Evolutionary conservation across 1,140 invertebrate species (phyloP).

Genomic region (Euschistus heros): DNA sequence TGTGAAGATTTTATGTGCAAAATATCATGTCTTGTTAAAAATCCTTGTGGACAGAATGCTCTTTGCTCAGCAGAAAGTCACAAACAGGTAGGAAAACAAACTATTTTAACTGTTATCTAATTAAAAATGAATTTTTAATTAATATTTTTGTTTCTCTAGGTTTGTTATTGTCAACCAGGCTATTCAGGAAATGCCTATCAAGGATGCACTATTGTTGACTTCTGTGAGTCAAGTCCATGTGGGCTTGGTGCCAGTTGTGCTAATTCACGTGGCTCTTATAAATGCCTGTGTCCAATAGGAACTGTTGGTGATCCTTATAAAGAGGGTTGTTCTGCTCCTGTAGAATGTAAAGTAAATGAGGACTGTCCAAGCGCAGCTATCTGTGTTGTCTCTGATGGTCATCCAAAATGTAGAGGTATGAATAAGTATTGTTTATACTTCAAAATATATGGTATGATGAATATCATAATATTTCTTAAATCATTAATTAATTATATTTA

Average conservation of each 20-base stretch:
- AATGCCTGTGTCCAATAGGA: slow-evolving; percentile 63
- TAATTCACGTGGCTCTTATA: slow-evolving; percentile 68
- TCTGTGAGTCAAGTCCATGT: slow-evolving; percentile 65
- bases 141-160: slow-evolving; percentile 27
- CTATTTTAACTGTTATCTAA: neutral
- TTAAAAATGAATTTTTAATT: slow-evolving; percentile 1
- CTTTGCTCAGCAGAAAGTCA: slow-evolving; percentile 72
- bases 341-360: slow-evolving; percentile 61
- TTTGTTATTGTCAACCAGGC: slow-evolving; percentile 75
- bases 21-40: slow-evolving; percentile 66
- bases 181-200: slow-evolving; percentile 63
- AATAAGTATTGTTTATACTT: slow-evolving; percentile 23
- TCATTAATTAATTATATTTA: neutral
- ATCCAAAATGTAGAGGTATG: slow-evolving; percentile 59
- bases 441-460: neutral
- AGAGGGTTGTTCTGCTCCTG: slow-evolving; percentile 61
- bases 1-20: slow-evolving; percentile 71
- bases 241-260: slow-evolving; percentile 70
- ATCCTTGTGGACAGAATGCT: slow-evolving; percentile 72
- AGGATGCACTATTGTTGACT: slow-evolving; percentile 64
- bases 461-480: neutral
- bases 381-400: slow-evolving; percentile 52
- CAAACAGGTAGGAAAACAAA: slow-evolving; percentile 38
- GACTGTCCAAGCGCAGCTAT: slow-evolving; percentile 68
- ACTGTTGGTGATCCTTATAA: slow-evolving; percentile 73